Evolutionary conservation across 2,113 vertebrate species (phyloP), one percentile per base, ranked within the genome.

Genomic region (Chloropsis cyanopogon): DNA sequence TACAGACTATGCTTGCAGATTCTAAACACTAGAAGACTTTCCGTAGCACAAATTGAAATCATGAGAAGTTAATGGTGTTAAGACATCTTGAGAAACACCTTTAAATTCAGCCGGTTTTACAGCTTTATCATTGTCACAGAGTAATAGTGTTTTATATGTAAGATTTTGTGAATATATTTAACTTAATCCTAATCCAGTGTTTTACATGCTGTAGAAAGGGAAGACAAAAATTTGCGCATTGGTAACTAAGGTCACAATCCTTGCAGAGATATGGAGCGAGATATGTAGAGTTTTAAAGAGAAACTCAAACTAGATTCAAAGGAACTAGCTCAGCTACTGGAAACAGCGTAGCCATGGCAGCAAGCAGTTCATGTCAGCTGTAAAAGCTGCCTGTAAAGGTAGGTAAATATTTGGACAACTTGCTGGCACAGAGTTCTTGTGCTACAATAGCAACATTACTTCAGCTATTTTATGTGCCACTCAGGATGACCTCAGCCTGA

Each of bases 381-480:
- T 89, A 91, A 89, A 88, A 91, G 79, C 60, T 75, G 83, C 61
- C 31, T 75, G 52, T 82, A 83, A 95, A 95, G 84, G 86, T 95
- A 79, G 53, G 91, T 92, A 95, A 95, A 96, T 95, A 93, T 96
- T 96, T 95, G 94, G 92, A 96, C 65, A 94, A 92, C 64, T 94
- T 83, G 64, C 77, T 96, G 91, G 86, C 95, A 76, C 24, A 20
- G 80, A 52, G 35, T 50, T 66, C 44, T 70, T 86, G 80, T 88
- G 76, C 80, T 94, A 41, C 76, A 93, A 63, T 46, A 81, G 79
- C 61, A 82, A 52, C 28, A 29, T 37, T 68, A 33, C 26, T 82
- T 90, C 23, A 56, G 50, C 82, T 88, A 12, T 80, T 92, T 77
- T 50, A 54, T 23, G 21, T 56, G 80, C 86, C 3, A 6, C 75